Percentiles rank a stretch among this genome's conserved stretches.
These are phyloP conservation scores for Tangachromis dhanisi DNA, from an alignment of 2,113 vertebrate species.

Conservation along the genomic window DNA sequence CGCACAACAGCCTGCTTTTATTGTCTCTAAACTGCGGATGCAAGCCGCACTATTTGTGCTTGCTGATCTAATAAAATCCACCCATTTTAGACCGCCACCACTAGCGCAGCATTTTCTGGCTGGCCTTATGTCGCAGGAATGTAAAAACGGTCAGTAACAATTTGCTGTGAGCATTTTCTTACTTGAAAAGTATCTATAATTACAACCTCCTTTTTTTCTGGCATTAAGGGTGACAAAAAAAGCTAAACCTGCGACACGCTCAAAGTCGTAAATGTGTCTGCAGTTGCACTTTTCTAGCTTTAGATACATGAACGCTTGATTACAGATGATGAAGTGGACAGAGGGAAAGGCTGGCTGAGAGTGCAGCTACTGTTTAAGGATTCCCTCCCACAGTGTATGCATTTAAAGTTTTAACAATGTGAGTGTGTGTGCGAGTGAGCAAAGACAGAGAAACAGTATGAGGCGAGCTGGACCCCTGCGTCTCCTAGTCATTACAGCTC, in stretches of 20 bases:
- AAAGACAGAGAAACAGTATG: constrained; percentile 33
- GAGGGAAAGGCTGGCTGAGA: neutral
- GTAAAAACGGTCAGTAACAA: neutral
- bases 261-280: neutral
- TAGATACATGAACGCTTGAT: neutral
- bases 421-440: neutral
- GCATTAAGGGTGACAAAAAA: neutral
- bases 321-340: constrained; percentile 7
- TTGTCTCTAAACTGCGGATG: constrained; percentile 1
- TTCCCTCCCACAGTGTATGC: neutral
- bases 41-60: neutral
- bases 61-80: constrained; percentile 6
- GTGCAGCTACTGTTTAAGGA: neutral
- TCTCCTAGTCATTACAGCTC: constrained; percentile 63
- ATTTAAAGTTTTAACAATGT: constrained; percentile 23
- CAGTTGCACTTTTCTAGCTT: neutral
- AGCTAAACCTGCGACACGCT: neutral
- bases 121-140: neutral
- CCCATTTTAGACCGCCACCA: neutral
- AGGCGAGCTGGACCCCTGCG: constrained; percentile 43
- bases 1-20: constrained; percentile 20
- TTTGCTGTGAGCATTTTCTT: neutral
- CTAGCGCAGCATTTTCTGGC: neutral
- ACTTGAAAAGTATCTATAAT: neutral
- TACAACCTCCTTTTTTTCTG: neutral